These are phyloP conservation scores for Hemibagrus guttatus DNA, from an alignment of 2,797 vertebrate genomes.

Conservation along the genomic window DNA sequence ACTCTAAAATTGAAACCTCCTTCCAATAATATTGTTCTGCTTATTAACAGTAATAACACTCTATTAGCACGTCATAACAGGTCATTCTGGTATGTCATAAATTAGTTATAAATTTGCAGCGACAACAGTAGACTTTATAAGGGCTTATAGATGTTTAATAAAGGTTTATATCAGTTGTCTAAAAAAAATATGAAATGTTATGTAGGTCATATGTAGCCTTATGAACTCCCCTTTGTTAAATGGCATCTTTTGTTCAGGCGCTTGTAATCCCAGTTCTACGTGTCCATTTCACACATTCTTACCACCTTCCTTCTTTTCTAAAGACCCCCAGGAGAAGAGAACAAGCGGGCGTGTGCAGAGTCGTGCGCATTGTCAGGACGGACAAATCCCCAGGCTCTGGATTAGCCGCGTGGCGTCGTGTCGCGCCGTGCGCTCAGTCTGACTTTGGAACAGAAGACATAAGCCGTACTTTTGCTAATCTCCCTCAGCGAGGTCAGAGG, in stretches of 20 bases:
- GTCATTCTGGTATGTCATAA: background rate
- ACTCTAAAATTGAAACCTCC: background rate
- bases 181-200: background rate
- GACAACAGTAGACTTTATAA: background rate
- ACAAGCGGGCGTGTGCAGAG: conserved; percentile 11
- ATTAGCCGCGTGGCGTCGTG: conserved; percentile 44
- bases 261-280: background rate
- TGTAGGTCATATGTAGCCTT: background rate
- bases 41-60: background rate
- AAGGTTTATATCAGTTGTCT: background rate
- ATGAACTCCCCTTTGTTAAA: background rate
- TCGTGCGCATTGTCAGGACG: conserved; percentile 46
- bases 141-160: background rate
- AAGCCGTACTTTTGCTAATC: conserved; percentile 55
- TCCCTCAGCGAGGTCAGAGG: conserved; percentile 52
- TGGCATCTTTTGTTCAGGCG: background rate
- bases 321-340: conserved; percentile 37
- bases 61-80: background rate
- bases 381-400: conserved; percentile 52
- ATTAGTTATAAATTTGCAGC: background rate
- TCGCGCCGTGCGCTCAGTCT: conserved; percentile 35
- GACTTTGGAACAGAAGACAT: conserved; percentile 53
- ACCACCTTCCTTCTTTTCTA: conserved; percentile 7
- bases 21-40: background rate
- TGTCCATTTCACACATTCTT: background rate